A percentile compares a stretch with the other conserved stretches of the same genome.
phyloP scores from a whole-genome alignment of 1,140 invertebrate species.

The Saxidomus purpurata region DNA sequence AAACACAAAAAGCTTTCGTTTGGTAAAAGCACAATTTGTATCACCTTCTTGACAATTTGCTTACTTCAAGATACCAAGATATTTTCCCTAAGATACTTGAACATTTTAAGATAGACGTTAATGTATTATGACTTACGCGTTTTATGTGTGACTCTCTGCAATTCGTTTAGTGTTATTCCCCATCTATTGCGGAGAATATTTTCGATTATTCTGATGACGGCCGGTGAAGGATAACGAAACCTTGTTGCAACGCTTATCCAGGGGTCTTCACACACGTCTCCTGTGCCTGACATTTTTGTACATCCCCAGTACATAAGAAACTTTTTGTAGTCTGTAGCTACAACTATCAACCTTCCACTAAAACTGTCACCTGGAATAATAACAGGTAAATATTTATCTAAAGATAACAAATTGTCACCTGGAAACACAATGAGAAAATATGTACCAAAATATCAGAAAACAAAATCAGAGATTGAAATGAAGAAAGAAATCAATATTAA shows the following conservation, averaged over 20 bases:
- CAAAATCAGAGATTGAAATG: too few species aligned
- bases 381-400: too few species aligned
- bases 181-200: neutral
- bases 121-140: slow-evolving; percentile 13
- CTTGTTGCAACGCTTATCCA: slow-evolving; percentile 29
- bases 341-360: neutral
- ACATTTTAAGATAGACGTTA: too few species aligned
- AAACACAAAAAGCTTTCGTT: too few species aligned
- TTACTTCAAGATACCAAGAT: too few species aligned
- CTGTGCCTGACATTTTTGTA: neutral
- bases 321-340: slow-evolving; percentile 8
- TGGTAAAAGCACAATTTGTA: too few species aligned
- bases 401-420: too few species aligned
- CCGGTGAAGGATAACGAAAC: neutral
- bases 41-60: too few species aligned
- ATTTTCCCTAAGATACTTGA: too few species aligned
- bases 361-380: slow-evolving; percentile 7
- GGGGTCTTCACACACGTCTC: slow-evolving; percentile 14
- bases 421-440: too few species aligned
- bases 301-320: slow-evolving; percentile 23
- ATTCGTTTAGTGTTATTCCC: neutral
- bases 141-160: neutral
- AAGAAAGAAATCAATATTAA: too few species aligned
- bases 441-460: too few species aligned
- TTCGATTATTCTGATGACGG: neutral